Conservation (phyloP, 1,140 invertebrate species). For the Pseudomyrmex cubaensis region DNA sequence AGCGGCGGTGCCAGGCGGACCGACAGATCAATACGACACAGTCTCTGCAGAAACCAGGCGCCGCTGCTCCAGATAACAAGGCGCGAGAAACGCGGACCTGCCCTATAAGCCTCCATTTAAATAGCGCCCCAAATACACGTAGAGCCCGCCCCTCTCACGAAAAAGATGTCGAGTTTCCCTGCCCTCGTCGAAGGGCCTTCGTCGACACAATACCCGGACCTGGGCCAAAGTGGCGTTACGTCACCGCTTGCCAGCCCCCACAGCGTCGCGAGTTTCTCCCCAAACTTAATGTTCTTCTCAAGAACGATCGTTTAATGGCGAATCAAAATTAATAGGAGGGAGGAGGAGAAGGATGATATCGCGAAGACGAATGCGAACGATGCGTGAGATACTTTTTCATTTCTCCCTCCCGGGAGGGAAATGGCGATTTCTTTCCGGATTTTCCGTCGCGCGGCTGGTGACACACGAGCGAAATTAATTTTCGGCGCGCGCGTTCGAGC, state of each 20-base stretch:
- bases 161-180: slow-evolving; percentile 19
- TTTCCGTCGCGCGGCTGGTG: slow-evolving; percentile 26
- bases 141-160: slow-evolving; percentile 12
- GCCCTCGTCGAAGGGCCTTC: slow-evolving; percentile 3
- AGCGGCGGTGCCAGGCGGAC: slow-evolving; percentile 73
- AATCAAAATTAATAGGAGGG: background rate
- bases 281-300: background rate
- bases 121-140: slow-evolving; percentile 77
- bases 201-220: slow-evolving; percentile 23
- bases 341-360: background rate
- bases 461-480: slow-evolving; percentile 40
- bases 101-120: slow-evolving; percentile 81
- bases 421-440: slow-evolving; percentile 16
- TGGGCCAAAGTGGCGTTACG: slow-evolving; percentile 16
- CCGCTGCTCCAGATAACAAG: slow-evolving; percentile 82
- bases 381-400: slow-evolving; percentile 31
- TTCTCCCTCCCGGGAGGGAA: slow-evolving; percentile 14
- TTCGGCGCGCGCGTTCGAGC: slow-evolving; percentile 46
- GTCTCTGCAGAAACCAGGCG: slow-evolving; percentile 77
- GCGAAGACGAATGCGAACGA: slow-evolving; percentile 3
- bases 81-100: slow-evolving; percentile 70
- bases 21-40: slow-evolving; percentile 83
- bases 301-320: background rate
- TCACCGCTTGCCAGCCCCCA: background rate
- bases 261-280: background rate